Base-by-base conservation (phyloP, 2,113 vertebrate genomes). In the Aplodontia rufa region DNA sequence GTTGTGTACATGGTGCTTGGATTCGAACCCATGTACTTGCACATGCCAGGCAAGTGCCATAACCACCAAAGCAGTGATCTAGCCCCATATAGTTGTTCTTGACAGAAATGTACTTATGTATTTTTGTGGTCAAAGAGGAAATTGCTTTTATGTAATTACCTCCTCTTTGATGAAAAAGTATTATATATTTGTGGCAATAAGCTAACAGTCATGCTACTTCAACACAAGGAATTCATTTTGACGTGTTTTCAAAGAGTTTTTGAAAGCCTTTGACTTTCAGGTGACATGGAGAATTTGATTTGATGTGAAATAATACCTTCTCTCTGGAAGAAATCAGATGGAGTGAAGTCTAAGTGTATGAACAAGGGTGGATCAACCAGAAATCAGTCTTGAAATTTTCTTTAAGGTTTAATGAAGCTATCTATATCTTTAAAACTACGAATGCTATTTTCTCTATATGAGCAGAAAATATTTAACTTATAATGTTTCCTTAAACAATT, bases 231-330 rank as follows among this genome's bases (percentile, higher is more conserved):
- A 78, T 85, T 95, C 16, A 40, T 84, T 94, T 66, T 86, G 81
- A 83, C 68, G 93, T 96, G 75, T 90, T 96, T 95, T 90, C 69
- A 79, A 92, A 92, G 76, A 74, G 4, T 71, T 96, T 93, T 80
- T 80, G 72, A 97, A 94, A 95, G 40, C 69, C n/a, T 87, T 42
- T 75, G 64, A 74, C 71, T 80, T 94, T 60, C 22, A 76, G 87
- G 51, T 95, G 79, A 96, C 55, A 49, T 58, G 66, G 72, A 92
- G 82, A 82, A 82, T 95, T 76, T 58, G 45, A 64, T 88, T 62
- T 58, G 55, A 40, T 89, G 22, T 72, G 55, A 90, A 96, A 79
- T n/a, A 79, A 26, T 72, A 5, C 72, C 6, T 90, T 94, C 47
- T 92, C 20, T 81, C 37, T 94, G 62, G 78, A 97, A 91, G 69